Percentiles rank a stretch among this genome's conserved stretches.
Evolutionary conservation across 1,140 invertebrate species (phyloP).

Genomic region (Rhizoglyphus robini): DNA sequence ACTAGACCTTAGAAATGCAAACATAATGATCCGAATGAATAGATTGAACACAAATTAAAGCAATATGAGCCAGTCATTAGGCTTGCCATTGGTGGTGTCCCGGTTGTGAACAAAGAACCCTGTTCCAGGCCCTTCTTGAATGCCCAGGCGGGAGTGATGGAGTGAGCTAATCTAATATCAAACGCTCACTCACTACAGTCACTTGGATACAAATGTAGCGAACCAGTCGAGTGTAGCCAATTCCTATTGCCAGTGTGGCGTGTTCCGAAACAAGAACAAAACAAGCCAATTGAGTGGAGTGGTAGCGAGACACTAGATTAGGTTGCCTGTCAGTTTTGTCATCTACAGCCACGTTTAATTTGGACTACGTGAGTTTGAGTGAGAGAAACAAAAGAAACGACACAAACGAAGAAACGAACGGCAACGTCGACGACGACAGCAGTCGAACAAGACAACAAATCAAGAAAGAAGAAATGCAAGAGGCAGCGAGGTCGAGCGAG

Average conservation of each 20-base stretch:
- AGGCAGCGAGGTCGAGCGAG: too few species aligned
- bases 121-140: too few species aligned
- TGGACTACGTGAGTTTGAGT: not conserved
- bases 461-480: too few species aligned
- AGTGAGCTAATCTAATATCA: too few species aligned
- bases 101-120: too few species aligned
- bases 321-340: not conserved
- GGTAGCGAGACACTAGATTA: not conserved
- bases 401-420: not conserved
- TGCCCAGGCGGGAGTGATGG: too few species aligned
- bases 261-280: not conserved
- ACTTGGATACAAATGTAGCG: slow-evolving; percentile 3
- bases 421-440: not conserved
- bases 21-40: too few species aligned
- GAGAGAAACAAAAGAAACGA: not conserved
- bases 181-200: too few species aligned
- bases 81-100: too few species aligned
- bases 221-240: not conserved
- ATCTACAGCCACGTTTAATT: not conserved
- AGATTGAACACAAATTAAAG: too few species aligned
- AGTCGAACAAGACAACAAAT: not conserved
- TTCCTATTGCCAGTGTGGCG: not conserved
- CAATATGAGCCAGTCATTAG: too few species aligned
- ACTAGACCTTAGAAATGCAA: too few species aligned
- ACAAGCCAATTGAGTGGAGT: not conserved